phyloP scores from a whole-genome alignment of 2,113 vertebrate species.

The Phaethornis superciliosus region DNA sequence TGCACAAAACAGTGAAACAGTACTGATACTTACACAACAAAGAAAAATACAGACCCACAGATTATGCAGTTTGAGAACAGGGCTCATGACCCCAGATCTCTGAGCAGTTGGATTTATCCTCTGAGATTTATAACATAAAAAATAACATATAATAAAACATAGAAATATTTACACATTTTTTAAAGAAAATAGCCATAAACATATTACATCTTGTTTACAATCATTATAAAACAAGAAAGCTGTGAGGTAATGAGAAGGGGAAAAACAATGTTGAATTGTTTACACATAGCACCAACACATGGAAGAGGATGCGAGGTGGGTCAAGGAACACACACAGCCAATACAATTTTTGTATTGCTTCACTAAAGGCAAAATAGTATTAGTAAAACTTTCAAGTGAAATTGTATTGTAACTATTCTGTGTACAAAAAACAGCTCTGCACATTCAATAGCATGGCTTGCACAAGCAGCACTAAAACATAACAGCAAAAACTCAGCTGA shows the following conservation, averaged over 20 bases:
- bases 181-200: neutral
- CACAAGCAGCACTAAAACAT: neutral
- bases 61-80: neutral
- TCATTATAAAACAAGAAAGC: neutral
- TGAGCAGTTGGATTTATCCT: neutral
- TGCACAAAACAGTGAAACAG: neutral
- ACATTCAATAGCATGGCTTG: neutral
- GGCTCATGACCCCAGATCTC: neutral
- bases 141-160: neutral
- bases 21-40: neutral
- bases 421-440: neutral
- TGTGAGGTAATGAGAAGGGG: neutral
- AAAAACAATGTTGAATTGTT: neutral
- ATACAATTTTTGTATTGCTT: neutral
- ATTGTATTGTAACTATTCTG: neutral
- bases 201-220: neutral
- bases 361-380: neutral
- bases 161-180: neutral
- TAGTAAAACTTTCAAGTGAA: neutral
- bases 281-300: neutral
- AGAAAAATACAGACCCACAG: neutral
- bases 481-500: conserved; percentile 2
- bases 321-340: accelerated
- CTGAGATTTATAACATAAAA: neutral
- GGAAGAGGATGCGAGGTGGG: accelerated